Base-by-base conservation (phyloP, 2,888 invertebrate species). In the Andricus curvator region DNA sequence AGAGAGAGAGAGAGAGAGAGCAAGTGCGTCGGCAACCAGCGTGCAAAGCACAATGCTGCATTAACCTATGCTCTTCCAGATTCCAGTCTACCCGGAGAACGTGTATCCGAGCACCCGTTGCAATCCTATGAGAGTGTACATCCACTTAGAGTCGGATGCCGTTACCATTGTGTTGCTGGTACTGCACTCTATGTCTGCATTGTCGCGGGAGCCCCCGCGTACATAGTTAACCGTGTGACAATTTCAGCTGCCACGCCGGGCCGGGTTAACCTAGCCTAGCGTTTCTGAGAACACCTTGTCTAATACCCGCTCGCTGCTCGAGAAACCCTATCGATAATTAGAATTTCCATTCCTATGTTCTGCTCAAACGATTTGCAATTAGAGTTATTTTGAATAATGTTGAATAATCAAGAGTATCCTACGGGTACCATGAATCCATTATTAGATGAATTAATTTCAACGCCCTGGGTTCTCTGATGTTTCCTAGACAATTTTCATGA, bases 11-110 rank as follows among this genome's bases (percentile, higher is more conserved):
- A 33, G 33, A 33, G 6, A 51, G 51, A 41, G 1, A 74, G 74
- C 33, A 74, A 74, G 51, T 74, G 51, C 70, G 51, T 56, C 29
- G 33, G 20, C 29, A 74, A 74, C 74, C 74, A 56, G 84, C 84
- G 60, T 64, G 81, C 79, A 68, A 81, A 86, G 88, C 86, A 88
- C 88, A 88, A 88, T 88, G 80, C 84, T 78, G 85, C 86, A 86
- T 86, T 88, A 88, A 86, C 86, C 85, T 80, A 65, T 78, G 77
- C 48, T 77, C 77, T 67, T 65, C 29, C 76, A 20, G 22, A 33
- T 17, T 17, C 48, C 48, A 48, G 17, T 77, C 77, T 67, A 22
- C 29, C 76, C 22, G 56, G 33, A 56, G 74, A 56, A 74, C 56
- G 56, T 74, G 37, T 56, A 74, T 37, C 56, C 74, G 3, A 33